Evolutionary conservation across 2,797 vertebrate genomes (phyloP), one percentile per base, ranked within the genome.

Genomic region (Telmatherina bonti): DNA sequence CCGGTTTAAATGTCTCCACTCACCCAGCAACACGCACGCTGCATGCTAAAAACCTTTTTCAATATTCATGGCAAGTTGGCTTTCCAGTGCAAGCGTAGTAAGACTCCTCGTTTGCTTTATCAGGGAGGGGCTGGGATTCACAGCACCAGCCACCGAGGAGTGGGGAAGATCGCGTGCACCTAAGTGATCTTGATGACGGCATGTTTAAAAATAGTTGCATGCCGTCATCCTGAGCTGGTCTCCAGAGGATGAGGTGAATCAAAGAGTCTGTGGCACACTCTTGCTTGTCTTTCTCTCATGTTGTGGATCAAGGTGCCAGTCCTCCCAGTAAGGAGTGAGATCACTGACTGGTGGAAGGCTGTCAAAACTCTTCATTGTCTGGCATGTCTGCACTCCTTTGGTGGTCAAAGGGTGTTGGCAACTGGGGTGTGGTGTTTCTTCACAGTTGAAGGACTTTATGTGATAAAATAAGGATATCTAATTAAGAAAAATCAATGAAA

Each of bases 201-300:
- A 91, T 87, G 85, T 73, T 90, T 90, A 92, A 89, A 93, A 92
- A 93, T 92, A 94, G 92, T 82, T 81, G 61, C 70, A 77, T 89
- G 82, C 79, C 80, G 79, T 92, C 87, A 92, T 92, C 76, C 41
- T 2, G 59, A 75, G 74, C 67, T 33, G 62, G 78, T 82, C 85
- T 85, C 74, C 1, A 54, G 84, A 79, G 74, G 73, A 57, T 51
- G 73, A 72, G 73, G 72, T 69, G 69, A 67, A 64, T 31, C 0
- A 35, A 74, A 72, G 54, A 22, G 74, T 69, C 64, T 57, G 80
- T 38, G 70, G 82, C 57, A 27, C 5, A 53, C 62, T 77, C 70
- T 56, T 70, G n/a, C 22, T 29, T 1, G 2, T 55, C 51, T 69
- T n/a, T 47, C 76, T 53, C 69, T 84, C 54, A 58, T 83, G 54